A percentile compares a stretch with the other conserved stretches of the same genome.
Conservation (phyloP, 2,113 vertebrate species). For the Serilophus lunatus region DNA sequence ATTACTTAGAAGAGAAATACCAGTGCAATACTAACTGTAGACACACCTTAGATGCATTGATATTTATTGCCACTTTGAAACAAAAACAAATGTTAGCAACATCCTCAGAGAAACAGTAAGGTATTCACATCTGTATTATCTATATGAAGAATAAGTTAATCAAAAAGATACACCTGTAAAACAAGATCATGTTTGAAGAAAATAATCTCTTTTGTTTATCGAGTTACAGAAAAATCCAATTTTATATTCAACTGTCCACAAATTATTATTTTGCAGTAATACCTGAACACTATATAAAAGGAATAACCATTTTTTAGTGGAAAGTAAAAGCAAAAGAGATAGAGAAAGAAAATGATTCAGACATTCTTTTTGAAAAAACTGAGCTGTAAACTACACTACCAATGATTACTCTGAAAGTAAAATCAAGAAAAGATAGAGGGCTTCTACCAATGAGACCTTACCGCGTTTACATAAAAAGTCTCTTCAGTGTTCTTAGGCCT, state of each 20-base stretch:
- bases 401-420: not conserved
- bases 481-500: not conserved
- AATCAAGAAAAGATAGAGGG: not conserved
- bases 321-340: not conserved
- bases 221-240: not conserved
- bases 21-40: not conserved
- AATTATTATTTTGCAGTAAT: not conserved
- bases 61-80: not conserved
- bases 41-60: not conserved
- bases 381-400: not conserved
- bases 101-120: not conserved
- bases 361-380: not conserved
- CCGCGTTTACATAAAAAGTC: accelerated
- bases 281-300: not conserved
- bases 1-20: not conserved
- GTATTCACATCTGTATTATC: not conserved
- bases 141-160: not conserved
- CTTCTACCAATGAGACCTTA: not conserved
- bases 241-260: not conserved
- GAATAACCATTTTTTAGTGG: not conserved
- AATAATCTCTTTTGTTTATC: not conserved
- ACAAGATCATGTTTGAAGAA: not conserved
- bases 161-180: not conserved
- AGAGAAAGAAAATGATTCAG: not conserved
- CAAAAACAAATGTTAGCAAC: not conserved